phyloP scores from a whole-genome alignment of 2,888 invertebrate species.

The Apantesis nais region DNA sequence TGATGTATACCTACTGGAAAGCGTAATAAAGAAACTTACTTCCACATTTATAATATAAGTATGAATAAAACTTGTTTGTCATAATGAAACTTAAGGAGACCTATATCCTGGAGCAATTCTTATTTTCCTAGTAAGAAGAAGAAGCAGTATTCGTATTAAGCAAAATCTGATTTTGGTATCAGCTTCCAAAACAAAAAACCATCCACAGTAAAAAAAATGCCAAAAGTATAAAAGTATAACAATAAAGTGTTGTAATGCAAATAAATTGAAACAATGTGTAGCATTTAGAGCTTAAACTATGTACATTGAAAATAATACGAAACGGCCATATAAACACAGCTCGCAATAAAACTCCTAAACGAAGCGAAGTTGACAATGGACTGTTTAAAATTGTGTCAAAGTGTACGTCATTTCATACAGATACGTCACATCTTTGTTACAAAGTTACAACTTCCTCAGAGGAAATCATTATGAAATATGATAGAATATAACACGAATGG shows the following conservation, averaged over 20 bases:
- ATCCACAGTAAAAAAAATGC: neutral
- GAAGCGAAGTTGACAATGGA: slow-evolving; percentile 24
- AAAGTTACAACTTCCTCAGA: neutral
- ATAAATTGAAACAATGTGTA: slow-evolving; percentile 39
- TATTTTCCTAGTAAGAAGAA: no score
- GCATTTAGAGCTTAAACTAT: slow-evolving; percentile 34
- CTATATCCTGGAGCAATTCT: no score
- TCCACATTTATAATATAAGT: no score
- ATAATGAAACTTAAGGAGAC: no score
- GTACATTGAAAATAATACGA: slow-evolving; percentile 49
- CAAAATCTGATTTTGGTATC: neutral
- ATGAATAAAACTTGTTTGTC: no score
- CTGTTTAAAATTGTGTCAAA: slow-evolving; percentile 42
- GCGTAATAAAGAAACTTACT: no score
- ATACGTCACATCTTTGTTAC: slow-evolving; percentile 22
- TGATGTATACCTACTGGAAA: no score
- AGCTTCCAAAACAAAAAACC: neutral
- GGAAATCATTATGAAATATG: neutral
- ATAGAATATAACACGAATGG: no score
- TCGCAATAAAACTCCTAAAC: slow-evolving; percentile 44
- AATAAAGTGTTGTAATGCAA: neutral
- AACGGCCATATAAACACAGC: slow-evolving; percentile 43
- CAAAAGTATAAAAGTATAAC: neutral
- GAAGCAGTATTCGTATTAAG: no score
- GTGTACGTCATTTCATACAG: slow-evolving; percentile 30